Percentiles rank a stretch among this genome's conserved stretches.
Conservation (phyloP, 2,113 vertebrate species). For the Paraplagusia blochii region DNA sequence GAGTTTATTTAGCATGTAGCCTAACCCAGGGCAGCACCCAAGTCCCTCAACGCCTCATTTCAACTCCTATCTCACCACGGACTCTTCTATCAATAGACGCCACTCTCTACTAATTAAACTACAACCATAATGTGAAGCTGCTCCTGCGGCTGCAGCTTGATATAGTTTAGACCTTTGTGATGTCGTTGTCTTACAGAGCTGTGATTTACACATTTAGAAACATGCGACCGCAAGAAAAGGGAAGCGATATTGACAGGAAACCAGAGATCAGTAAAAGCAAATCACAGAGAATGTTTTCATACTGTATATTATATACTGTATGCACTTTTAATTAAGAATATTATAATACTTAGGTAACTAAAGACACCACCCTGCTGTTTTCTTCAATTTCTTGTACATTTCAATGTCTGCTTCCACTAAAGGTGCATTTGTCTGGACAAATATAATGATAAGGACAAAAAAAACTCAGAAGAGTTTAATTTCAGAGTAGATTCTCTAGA, state of each 20-base stretch:
- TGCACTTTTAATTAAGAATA: too few relatives aligned
- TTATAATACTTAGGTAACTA: too few relatives aligned
- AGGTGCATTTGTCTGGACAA: too few relatives aligned
- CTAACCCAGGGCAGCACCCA: not conserved
- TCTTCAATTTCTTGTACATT: too few relatives aligned
- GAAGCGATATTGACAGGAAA: constrained; percentile 9
- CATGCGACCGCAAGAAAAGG: not conserved
- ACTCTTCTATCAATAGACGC: constrained; percentile 14
- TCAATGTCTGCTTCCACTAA: too few relatives aligned
- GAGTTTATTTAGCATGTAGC: not conserved
- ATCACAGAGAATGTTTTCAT: not conserved
- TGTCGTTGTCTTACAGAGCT: constrained; percentile 11
- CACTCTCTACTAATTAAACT: constrained; percentile 9
- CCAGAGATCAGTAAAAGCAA: not conserved
- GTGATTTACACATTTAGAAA: constrained; percentile 4
- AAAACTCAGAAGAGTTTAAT: too few relatives aligned
- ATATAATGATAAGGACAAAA: too few relatives aligned
- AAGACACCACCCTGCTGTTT: too few relatives aligned
- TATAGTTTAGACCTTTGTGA: constrained; percentile 22
- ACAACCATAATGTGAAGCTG: constrained; percentile 7
- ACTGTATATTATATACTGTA: too few relatives aligned
- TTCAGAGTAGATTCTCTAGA: too few relatives aligned
- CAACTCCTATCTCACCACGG: constrained; percentile 6
- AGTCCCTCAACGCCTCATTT: not conserved
- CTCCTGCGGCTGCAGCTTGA: constrained; percentile 9